Evolutionary conservation across 2,113 vertebrate genomes (phyloP).

Genomic region (Bujurquina vittata): DNA sequence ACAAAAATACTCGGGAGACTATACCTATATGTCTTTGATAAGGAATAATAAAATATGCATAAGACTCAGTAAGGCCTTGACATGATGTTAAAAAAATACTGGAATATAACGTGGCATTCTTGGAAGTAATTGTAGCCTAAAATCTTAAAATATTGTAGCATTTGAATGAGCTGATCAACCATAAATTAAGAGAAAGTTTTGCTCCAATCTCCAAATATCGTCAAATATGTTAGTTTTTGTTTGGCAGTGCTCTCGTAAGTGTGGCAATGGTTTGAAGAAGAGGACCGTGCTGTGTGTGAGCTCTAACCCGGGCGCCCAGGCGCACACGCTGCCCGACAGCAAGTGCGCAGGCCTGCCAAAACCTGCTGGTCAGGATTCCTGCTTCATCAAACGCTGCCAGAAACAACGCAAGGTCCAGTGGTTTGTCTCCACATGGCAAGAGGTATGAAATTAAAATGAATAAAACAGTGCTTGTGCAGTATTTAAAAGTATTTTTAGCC

Average conservation of each 20-base stretch:
- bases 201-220: not conserved
- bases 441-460: constrained; percentile 73
- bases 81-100: not conserved
- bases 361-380: constrained; percentile 84
- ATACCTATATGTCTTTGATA: not conserved
- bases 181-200: not conserved
- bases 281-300: constrained; percentile 82
- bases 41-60: not conserved
- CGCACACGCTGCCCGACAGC: constrained; percentile 72
- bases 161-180: not conserved
- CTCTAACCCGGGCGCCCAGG: constrained; percentile 56
- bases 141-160: not conserved
- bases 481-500: not conserved
- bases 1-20: not conserved
- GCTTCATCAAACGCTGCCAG: constrained; percentile 83
- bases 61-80: not conserved
- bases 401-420: constrained; percentile 86
- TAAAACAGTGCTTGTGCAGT: not conserved
- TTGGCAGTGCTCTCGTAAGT: constrained; percentile 87
- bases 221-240: not conserved
- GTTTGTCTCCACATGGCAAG: constrained; percentile 87
- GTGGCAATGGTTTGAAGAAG: constrained; percentile 86
- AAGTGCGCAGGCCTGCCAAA: constrained; percentile 77
- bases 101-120: not conserved
- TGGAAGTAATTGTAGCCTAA: not conserved